Percentiles rank a stretch among this genome's conserved stretches.
Conservation (phyloP, 2,888 invertebrate species). For the Plagiodera versicolora region DNA sequence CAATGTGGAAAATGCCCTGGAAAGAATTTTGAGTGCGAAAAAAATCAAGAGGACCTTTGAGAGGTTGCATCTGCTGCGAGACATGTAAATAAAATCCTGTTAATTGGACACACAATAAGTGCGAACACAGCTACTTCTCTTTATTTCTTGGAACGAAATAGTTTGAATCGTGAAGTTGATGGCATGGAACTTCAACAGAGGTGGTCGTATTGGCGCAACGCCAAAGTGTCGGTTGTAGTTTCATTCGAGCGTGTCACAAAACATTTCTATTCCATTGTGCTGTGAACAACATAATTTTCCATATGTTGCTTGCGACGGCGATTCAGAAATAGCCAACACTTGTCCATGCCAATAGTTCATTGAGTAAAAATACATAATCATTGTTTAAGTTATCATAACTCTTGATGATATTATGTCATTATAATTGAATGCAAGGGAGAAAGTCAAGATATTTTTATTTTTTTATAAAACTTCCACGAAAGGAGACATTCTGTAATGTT, state of each 20-base stretch:
- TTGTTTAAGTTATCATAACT: too few relatives aligned
- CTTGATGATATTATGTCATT: too few relatives aligned
- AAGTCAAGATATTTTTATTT: too few relatives aligned
- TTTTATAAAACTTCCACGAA: too few relatives aligned
- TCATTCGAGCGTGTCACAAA: neutral
- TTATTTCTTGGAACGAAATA: neutral
- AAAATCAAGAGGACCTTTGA: neutral
- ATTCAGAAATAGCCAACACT: neutral
- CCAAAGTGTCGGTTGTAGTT: neutral
- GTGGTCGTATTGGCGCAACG: constrained; percentile 8
- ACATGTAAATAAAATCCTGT: neutral
- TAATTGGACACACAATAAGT: constrained; percentile 5
- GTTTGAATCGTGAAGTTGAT: neutral
- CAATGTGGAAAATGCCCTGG: neutral
- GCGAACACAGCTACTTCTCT: neutral
- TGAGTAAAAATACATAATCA: too few relatives aligned
- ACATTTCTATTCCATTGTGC: neutral
- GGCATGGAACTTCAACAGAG: constrained; percentile 8
- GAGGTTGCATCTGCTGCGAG: neutral
- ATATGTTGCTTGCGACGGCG: neutral
- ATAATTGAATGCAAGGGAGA: too few relatives aligned
- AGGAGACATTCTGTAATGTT: too few relatives aligned
- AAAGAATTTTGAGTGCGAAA: neutral
- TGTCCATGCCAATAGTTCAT: neutral
- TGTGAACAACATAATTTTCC: neutral